phyloP scores from a whole-genome alignment of 2,113 vertebrate genomes.

The Xenus cinereus region DNA sequence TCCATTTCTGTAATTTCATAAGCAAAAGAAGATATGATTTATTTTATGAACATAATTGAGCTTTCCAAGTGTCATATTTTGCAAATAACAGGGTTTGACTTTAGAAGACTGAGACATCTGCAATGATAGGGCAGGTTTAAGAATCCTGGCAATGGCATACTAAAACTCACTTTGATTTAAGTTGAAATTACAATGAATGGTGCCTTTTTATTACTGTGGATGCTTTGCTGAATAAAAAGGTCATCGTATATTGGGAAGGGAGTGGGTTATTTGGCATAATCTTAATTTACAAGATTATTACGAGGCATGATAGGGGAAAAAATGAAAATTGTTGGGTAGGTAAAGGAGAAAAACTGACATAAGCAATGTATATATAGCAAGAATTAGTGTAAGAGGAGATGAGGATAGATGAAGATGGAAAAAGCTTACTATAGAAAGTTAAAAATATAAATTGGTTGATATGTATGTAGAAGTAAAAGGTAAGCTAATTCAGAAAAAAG shows the following conservation, averaged over 20 bases:
- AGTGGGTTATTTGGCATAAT: neutral
- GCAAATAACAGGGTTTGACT: neutral
- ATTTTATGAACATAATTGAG: neutral
- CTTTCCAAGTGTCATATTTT: neutral
- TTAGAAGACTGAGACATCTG: neutral
- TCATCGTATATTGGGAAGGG: neutral
- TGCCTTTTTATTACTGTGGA: neutral
- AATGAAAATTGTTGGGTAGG: rapidly evolving
- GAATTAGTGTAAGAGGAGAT: neutral
- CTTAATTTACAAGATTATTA: neutral
- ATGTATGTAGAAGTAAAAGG: too few species aligned
- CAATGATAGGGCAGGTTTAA: neutral
- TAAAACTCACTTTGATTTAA: neutral
- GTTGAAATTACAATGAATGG: neutral
- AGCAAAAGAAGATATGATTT: neutral
- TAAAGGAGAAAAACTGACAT: neutral
- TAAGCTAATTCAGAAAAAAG: too few species aligned
- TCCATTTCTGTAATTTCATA: neutral
- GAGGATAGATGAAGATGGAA: neutral
- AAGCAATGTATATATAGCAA: neutral
- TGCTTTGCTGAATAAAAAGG: neutral
- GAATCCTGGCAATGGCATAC: neutral
- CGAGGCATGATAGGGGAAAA: neutral
- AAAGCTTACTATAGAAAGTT: neutral
- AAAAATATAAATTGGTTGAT: neutral